Conservation (phyloP, 2,888 invertebrate genomes). For the Campaea margaritaria region DNA sequence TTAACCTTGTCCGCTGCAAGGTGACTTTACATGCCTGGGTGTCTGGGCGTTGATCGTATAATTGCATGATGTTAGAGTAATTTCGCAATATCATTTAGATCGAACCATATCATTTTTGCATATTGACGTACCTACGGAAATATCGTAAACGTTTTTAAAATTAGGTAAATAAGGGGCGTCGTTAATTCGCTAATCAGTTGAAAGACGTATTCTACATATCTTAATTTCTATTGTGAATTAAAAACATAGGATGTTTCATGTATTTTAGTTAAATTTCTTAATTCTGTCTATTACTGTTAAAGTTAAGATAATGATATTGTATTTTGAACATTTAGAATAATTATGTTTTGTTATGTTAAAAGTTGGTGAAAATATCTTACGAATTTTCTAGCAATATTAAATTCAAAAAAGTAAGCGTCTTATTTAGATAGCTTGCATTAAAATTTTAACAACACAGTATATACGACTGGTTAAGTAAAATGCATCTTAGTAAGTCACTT, state of each 20-base stretch:
- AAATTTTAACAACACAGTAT: conserved; percentile 2
- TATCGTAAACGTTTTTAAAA: conserved; percentile 55
- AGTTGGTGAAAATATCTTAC: conserved; percentile 19
- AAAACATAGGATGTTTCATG: conserved; percentile 40
- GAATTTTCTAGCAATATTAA: conserved; percentile 7
- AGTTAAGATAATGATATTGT: conserved; percentile 58
- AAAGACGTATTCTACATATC: conserved; percentile 40
- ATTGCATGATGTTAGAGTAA: conserved; percentile 78
- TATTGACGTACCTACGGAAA: conserved; percentile 63
- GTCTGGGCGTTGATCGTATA: conserved; percentile 81
- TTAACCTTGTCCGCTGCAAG: conserved; percentile 81
- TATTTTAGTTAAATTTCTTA: conserved; percentile 65
- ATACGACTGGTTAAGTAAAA: not conserved
- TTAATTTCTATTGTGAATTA: conserved; percentile 41
- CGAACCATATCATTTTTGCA: conserved; percentile 79
- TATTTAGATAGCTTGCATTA: conserved; percentile 5
- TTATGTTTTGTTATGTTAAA: conserved; percentile 23
- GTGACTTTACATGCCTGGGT: conserved; percentile 82
- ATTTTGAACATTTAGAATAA: conserved; percentile 54
- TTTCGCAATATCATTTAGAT: conserved; percentile 73
- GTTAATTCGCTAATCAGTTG: conserved; percentile 38
- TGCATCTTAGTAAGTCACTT: not conserved
- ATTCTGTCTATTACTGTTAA: conserved; percentile 67
- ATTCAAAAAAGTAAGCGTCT: not conserved
- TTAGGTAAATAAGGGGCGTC: conserved; percentile 53